These are phyloP conservation scores for Heliothis virescens DNA, from an alignment of 1,140 invertebrate species.

Conservation along the genomic window DNA sequence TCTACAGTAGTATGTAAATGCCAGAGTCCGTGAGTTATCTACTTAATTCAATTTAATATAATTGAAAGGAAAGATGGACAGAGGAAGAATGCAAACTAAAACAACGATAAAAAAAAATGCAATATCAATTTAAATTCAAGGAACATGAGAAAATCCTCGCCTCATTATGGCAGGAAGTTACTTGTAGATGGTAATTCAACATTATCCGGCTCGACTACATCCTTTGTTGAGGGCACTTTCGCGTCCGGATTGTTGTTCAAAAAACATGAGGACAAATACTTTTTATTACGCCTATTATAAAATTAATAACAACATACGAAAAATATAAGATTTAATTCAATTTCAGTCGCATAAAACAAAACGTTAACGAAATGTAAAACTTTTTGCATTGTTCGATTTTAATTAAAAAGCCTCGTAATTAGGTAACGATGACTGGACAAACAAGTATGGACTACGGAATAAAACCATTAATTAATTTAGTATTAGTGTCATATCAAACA, in stretches of 20 bases:
- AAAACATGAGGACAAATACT: constrained; percentile 10
- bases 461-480: constrained; percentile 63
- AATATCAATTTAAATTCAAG: background rate
- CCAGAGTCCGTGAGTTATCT: too few relatives aligned
- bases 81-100: background rate
- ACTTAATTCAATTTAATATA: too few relatives aligned
- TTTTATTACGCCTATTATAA: too few relatives aligned
- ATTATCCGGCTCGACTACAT: constrained; percentile 58
- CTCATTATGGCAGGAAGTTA: constrained; percentile 51
- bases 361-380: background rate
- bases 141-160: background rate
- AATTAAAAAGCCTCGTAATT: constrained; percentile 53
- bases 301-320: background rate
- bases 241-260: constrained; percentile 59
- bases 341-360: background rate
- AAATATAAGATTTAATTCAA: constrained; percentile 6
- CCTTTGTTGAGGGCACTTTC: constrained; percentile 57
- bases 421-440: constrained; percentile 63
- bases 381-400: constrained; percentile 9
- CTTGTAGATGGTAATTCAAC: constrained; percentile 55
- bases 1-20: background rate
- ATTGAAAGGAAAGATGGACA: background rate
- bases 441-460: constrained; percentile 50
- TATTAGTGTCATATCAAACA: constrained; percentile 34
- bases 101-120: background rate